Conservation (phyloP, 2,113 vertebrate genomes). For the Dasyornis broadbenti region DNA sequence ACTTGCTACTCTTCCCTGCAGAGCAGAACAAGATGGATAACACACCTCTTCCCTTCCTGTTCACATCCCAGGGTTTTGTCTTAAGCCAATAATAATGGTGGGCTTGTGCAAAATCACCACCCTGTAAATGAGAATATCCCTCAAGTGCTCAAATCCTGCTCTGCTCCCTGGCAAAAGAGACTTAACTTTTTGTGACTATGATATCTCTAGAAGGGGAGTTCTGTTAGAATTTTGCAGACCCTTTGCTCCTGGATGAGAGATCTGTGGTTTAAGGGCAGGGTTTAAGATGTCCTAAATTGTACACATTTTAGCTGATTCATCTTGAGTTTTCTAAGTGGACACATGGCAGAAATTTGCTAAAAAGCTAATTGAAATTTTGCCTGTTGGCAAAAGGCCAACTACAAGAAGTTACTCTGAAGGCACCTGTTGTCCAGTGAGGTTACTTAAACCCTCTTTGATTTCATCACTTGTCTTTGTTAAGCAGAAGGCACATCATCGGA, state of each 20-base stretch:
- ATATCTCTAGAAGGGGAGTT: background rate
- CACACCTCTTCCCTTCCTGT: background rate
- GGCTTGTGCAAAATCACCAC: background rate
- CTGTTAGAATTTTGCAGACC: background rate
- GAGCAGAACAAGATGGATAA: background rate
- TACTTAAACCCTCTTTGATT: constrained; percentile 11
- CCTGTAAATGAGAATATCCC: background rate
- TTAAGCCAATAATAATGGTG: background rate
- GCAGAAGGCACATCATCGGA: constrained; percentile 7
- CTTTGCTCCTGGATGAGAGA: background rate
- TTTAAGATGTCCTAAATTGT: background rate
- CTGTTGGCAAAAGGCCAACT: background rate
- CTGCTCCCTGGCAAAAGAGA: background rate
- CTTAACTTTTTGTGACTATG: background rate
- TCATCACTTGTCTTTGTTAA: constrained; percentile 19
- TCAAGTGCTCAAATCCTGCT: background rate
- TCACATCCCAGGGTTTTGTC: background rate
- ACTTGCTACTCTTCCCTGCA: background rate
- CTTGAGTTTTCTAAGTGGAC: background rate
- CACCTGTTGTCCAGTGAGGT: background rate
- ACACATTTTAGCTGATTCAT: background rate
- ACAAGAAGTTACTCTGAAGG: background rate
- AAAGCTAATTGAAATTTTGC: background rate
- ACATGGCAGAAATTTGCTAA: background rate
- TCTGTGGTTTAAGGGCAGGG: background rate